Conservation (phyloP, 2,113 vertebrate species). For the Ceratotherium simum region DNA sequence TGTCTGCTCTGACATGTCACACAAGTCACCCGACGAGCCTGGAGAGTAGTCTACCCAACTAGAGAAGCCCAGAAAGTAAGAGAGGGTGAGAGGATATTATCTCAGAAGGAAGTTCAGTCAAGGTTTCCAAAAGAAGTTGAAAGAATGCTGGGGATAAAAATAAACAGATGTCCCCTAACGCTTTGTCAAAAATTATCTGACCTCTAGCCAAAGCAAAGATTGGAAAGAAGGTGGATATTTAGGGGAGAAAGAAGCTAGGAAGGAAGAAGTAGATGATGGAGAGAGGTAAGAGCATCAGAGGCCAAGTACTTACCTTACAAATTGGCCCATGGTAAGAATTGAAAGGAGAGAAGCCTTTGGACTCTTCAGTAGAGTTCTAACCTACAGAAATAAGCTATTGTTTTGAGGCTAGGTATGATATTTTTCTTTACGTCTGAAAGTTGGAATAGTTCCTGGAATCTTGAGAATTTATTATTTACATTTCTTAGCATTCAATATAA, state of each 20-base stretch:
- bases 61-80: neutral
- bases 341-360: neutral
- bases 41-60: too few species aligned
- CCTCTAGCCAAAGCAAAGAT: neutral
- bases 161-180: neutral
- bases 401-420: neutral
- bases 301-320: neutral
- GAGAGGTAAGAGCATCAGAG: neutral
- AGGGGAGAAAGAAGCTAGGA: neutral
- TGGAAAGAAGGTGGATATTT: neutral
- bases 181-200: neutral
- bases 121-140: neutral
- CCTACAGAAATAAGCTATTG: neutral
- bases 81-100: neutral
- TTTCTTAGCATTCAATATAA: neutral
- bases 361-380: neutral
- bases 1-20: neutral
- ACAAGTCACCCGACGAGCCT: neutral
- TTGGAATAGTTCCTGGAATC: neutral
- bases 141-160: neutral
- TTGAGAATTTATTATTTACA: neutral
- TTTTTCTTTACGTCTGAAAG: constrained; percentile 8
- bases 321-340: neutral
- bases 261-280: neutral
- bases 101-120: neutral